A percentile compares a stretch with the other conserved stretches of the same genome.
Evolutionary conservation across 1,140 invertebrate genomes (phyloP).

Genomic region (Drosophila watanabei): DNA sequence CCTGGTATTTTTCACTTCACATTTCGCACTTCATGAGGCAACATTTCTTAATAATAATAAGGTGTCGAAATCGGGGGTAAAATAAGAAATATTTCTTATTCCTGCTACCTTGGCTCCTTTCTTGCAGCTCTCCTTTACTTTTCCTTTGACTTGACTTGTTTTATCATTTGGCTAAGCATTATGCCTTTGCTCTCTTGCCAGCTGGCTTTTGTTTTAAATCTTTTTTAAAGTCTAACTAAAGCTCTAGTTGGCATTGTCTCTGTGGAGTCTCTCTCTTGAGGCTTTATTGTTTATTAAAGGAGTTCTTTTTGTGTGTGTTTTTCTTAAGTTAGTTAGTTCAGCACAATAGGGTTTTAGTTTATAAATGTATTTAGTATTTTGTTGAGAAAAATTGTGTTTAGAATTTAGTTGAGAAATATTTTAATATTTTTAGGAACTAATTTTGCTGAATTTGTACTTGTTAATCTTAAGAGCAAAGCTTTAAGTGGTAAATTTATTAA

Average conservation of each 20-base stretch:
- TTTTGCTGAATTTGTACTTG: no score
- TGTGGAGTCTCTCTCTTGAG: neutral
- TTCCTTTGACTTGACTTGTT: neutral
- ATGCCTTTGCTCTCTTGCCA: conserved; percentile 1
- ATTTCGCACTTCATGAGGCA: conserved; percentile 13
- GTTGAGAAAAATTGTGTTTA: no score
- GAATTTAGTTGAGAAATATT: no score
- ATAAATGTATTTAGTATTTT: no score
- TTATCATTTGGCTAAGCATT: neutral
- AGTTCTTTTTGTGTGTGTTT: neutral
- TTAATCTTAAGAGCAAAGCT: no score
- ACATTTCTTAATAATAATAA: conserved; percentile 11
- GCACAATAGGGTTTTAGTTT: neutral
- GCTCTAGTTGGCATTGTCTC: neutral
- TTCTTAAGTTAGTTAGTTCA: neutral
- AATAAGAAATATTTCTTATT: neutral
- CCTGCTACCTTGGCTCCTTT: neutral
- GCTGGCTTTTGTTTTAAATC: neutral
- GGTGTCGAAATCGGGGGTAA: neutral
- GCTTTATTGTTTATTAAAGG: neutral
- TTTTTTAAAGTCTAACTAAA: neutral
- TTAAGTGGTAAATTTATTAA: no score
- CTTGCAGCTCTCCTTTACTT: neutral
- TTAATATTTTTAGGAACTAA: no score
- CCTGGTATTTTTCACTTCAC: neutral